Base-by-base conservation (phyloP, 2,888 invertebrate genomes). In the Cremastinae sp. region DNA sequence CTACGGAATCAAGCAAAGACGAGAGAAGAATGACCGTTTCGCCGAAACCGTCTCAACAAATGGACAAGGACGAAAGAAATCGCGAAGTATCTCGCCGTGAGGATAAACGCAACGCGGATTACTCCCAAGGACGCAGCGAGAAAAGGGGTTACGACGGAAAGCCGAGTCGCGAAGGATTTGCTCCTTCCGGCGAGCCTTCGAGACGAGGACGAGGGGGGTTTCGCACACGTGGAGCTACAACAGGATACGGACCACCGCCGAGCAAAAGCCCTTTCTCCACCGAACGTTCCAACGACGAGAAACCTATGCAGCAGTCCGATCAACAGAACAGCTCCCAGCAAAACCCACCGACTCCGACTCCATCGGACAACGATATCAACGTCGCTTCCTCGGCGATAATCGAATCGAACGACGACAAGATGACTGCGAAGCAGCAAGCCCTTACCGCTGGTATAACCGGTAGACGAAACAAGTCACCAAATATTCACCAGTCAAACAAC, bases 171-270 rank as follows among this genome's bases (percentile, higher is more conserved):
- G 95, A 95, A 84, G 95, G 94, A 56, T 96, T 96, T 90, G 94
- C 95, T 0, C 97, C 97, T 0, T 93, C 96, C 18, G 97, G 97
- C 0, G 97, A 97, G 88, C 97, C 97, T 0, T 96, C 96, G 0
- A 92, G 97, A 61, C 93, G 97, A 72, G 97, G 97, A 3, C 92
- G 97, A 75, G 96, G 91, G 74, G 91, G 92, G 41, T 91, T 91
- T 75, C 86, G 90, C 51, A 83, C 91, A 58, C 90, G 92, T 68
- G 91, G 93, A 28, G 88, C 91, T 78, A 89, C 90, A 12, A 83
- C 90, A 18, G 92, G 94, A 71, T 96, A 95, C 87, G 95, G 96
- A 0, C 95, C 95, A n/a, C 95, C 95, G 0, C 93, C 95, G 70
- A 93, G 94, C 39, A 95, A 95, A 85, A 95, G 94, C 85, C 95